A percentile compares a stretch with the other conserved stretches of the same genome.
Evolutionary conservation across 1,140 invertebrate species (phyloP).

Genomic region (Lerema accius): DNA sequence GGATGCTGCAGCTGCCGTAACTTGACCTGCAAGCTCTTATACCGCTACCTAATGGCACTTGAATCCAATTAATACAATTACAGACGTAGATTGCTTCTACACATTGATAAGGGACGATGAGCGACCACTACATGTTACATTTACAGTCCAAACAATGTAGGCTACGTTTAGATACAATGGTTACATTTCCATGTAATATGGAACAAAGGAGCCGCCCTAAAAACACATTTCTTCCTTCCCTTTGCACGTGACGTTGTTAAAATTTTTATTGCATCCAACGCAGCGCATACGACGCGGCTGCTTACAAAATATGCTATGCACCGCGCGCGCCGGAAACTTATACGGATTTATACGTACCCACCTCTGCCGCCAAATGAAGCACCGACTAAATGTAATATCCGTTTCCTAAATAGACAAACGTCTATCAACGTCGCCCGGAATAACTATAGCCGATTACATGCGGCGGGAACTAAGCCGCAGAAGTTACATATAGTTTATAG

Average conservation of each 20-base stretch:
- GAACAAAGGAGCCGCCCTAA: conserved; percentile 43
- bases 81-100: conserved; percentile 42
- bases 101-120: conserved; percentile 28
- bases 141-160: too few species aligned
- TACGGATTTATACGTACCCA: conserved; percentile 78
- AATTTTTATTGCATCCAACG: conserved; percentile 71
- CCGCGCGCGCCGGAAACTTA: conserved; percentile 76
- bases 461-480: conserved; percentile 42
- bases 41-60: conserved; percentile 48
- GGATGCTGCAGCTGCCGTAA: conserved; percentile 30
- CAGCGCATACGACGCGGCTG: conserved; percentile 64
- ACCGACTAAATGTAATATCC: conserved; percentile 81
- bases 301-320: conserved; percentile 81
- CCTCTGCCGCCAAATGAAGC: conserved; percentile 80
- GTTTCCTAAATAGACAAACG: conserved; percentile 82
- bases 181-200: conserved; percentile 21
- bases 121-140: too few species aligned
- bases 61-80: conserved; percentile 60
- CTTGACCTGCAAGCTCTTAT: conserved; percentile 37
- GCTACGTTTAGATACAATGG: too few species aligned
- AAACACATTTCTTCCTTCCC: conserved; percentile 64
- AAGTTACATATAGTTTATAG: conserved; percentile 25
- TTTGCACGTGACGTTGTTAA: conserved; percentile 63
- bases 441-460: conserved; percentile 76
- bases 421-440: conserved; percentile 77